These are phyloP conservation scores for Eudasyphora cyanicolor DNA, from an alignment of 2,888 invertebrate species.

Conservation along the genomic window DNA sequence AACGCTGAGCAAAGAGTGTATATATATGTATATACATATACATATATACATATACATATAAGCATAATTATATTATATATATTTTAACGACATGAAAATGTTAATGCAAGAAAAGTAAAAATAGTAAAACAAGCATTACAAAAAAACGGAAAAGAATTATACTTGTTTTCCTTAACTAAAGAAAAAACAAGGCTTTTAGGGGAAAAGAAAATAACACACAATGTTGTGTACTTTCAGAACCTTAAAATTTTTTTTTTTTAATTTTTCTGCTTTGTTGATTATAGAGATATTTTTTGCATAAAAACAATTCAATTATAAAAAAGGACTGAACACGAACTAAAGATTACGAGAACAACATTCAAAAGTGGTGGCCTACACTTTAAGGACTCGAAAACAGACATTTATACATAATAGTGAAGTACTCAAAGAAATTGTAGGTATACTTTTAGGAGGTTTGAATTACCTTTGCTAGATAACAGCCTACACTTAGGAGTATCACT, in stretches of 20 bases:
- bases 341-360: neutral
- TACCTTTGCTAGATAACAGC: no score
- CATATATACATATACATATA: neutral
- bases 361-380: no score
- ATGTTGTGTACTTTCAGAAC: neutral
- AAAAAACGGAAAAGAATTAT: neutral
- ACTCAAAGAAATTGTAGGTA: neutral
- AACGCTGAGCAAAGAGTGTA: neutral
- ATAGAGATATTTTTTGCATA: neutral
- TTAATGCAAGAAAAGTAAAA: neutral
- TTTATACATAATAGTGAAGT: neutral
- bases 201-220: neutral
- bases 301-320: neutral
- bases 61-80: neutral
- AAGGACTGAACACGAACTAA: neutral
- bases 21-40: no score
- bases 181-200: neutral
- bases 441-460: no score
- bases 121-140: neutral
- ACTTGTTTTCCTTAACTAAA: neutral
- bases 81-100: constrained; percentile 1
- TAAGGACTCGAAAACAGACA: neutral
- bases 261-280: neutral
- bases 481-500: no score
- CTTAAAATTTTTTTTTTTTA: neutral